Evolutionary conservation across 2,113 vertebrate species (phyloP), one percentile per base, ranked within the genome.

Genomic region (Spea bombifrons): DNA sequence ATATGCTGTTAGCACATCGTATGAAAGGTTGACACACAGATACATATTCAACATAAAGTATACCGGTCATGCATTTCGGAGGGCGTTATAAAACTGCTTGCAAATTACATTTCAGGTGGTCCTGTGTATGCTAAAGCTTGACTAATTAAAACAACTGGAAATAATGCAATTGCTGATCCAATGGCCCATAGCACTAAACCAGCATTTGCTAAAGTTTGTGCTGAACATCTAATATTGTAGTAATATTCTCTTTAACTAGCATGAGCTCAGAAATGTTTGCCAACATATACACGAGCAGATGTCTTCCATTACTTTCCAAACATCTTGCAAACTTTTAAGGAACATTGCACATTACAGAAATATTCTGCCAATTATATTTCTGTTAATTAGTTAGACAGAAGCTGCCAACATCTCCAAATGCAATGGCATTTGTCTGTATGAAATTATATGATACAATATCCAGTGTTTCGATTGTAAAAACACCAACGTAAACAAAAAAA

Each of bases 321-420:
- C n/a, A 17, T 30, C 30, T 64, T 64, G 5, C 13, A 64, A 64
- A 64, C 61, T 64, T 64, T 17, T 64, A 17, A 16, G 30, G 61
- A 64, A 64, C 61, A 17, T 64, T 64, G 61, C 61, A 64, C 16
- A 64, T 16, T 17, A 7, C n/a, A 17, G n/a, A 64, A 64, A 64
- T 64, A 15, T 16, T 17, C n/a, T 64, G 61, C 61, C 61, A 64
- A 64, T 17, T 30, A 17, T 16, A 64, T 64, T 30, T 5, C 5
- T 64, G 61, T 16, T 64, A 64, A 64, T 64, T 64, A 64, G 57
- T 15, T 61, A 12, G 61, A 64, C n/a, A 64, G 30, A 64, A 64
- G 61, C 61, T 64, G 61, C 61, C 61, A 64, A 64, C n/a, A 64
- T 64, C 61, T 7, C 30, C n/a, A 16, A 17, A 64, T 17, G 8